Evolutionary conservation across 1,140 invertebrate species (phyloP).

Genomic region (Idris sp.): DNA sequence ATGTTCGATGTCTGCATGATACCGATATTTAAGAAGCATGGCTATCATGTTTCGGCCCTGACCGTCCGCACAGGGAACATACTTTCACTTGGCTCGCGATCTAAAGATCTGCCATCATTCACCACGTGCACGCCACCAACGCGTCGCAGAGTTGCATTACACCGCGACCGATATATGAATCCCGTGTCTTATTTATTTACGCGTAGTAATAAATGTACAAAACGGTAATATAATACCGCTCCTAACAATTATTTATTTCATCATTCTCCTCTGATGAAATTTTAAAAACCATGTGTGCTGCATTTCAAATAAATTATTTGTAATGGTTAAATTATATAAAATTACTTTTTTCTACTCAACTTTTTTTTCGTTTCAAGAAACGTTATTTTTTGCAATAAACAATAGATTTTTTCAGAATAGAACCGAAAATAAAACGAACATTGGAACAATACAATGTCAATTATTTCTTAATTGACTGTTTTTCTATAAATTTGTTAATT

Average conservation of each 20-base stretch:
- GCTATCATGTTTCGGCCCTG: constrained; percentile 55
- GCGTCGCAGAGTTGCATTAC: constrained; percentile 41
- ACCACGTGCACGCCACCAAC: constrained; percentile 36
- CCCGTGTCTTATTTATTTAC: constrained; percentile 66
- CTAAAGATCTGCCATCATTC: constrained; percentile 47
- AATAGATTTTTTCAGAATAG: too few relatives aligned
- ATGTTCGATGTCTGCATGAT: constrained; percentile 47
- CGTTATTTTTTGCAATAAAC: too few relatives aligned
- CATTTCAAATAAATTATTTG: too few relatives aligned
- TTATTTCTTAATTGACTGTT: background rate
- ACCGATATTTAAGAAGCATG: constrained; percentile 49
- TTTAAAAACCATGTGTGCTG: too few relatives aligned
- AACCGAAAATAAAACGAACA: too few relatives aligned
- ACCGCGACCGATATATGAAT: constrained; percentile 53
- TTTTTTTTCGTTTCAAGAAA: too few relatives aligned
- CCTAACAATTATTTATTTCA: background rate
- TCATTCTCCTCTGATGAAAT: too few relatives aligned
- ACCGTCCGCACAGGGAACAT: constrained; percentile 53
- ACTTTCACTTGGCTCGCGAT: constrained; percentile 56
- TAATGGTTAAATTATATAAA: too few relatives aligned
- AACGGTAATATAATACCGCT: constrained; percentile 2
- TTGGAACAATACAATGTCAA: background rate
- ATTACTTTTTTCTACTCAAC: too few relatives aligned
- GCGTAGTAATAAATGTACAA: constrained; percentile 20
- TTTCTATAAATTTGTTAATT: constrained; percentile 2